A percentile compares a stretch with the other conserved stretches of the same genome.
These are phyloP conservation scores for Parasteatoda tepidariorum DNA, from an alignment of 1,140 invertebrate genomes.

Conservation along the genomic window DNA sequence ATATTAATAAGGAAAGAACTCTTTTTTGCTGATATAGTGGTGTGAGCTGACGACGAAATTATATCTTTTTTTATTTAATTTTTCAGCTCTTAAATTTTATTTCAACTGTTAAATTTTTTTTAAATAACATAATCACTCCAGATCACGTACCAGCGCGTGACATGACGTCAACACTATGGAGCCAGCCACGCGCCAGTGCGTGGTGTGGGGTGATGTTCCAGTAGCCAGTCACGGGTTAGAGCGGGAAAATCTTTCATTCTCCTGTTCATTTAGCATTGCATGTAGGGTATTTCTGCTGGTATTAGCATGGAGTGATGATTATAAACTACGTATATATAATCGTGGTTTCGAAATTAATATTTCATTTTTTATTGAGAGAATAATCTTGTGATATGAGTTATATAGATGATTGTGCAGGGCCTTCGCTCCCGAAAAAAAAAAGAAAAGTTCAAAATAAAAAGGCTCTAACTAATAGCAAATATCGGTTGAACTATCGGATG, in stretches of 20 bases:
- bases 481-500: not conserved
- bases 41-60: no score
- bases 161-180: no score
- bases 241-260: not conserved
- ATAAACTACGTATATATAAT: not conserved
- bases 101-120: no score
- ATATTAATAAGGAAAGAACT: not conserved
- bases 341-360: constrained; percentile 14
- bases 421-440: not conserved
- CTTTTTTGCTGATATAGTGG: no score
- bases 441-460: constrained; percentile 8
- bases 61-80: no score
- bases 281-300: not conserved
- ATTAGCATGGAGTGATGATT: not conserved
- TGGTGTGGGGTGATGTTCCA: not conserved
- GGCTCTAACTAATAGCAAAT: constrained; percentile 3
- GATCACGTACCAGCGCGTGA: no score
- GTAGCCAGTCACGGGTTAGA: not conserved
- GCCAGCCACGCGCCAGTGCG: not conserved
- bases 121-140: no score
- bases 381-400: constrained; percentile 21
- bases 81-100: no score
- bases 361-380: constrained; percentile 12
- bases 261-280: not conserved
- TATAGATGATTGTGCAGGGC: constrained; percentile 14